These are phyloP conservation scores for Rhinopomastus cyanomelas DNA, from an alignment of 2,113 vertebrate genomes.

Conservation along the genomic window DNA sequence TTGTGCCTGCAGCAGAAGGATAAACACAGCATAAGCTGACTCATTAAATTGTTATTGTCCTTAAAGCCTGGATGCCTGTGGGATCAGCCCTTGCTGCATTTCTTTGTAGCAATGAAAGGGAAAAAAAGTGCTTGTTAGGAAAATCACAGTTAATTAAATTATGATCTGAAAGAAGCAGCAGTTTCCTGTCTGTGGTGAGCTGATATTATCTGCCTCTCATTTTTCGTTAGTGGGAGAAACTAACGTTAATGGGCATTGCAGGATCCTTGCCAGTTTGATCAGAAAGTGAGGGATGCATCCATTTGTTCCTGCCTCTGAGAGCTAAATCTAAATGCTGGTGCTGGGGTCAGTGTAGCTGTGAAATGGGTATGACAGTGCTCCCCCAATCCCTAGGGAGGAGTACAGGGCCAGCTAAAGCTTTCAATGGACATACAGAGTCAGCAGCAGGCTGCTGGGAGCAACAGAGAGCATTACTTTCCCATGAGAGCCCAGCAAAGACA, in stretches of 20 bases:
- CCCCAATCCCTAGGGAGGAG: background rate
- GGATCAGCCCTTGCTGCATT: background rate
- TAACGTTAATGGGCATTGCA: background rate
- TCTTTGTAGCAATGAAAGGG: background rate
- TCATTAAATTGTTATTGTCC: constrained; percentile 34
- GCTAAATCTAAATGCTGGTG: too few relatives aligned
- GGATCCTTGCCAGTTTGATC: background rate
- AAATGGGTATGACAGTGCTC: background rate
- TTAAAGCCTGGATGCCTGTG: background rate
- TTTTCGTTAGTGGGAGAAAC: background rate
- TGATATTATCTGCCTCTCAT: background rate
- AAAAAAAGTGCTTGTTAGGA: background rate
- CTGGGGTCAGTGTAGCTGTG: background rate
- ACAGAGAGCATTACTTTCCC: background rate
- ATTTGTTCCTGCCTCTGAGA: background rate
- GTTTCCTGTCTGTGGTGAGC: background rate
- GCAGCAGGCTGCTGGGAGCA: background rate
- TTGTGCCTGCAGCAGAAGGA: background rate
- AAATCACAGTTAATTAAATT: constrained; percentile 29
- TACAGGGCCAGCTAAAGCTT: accelerated
- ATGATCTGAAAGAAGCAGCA: background rate
- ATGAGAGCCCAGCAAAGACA: background rate
- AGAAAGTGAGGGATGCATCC: background rate
- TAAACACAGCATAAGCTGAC: background rate
- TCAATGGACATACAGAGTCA: background rate